Conservation (phyloP, 2,888 invertebrate genomes). For the Cepaea hortensis region DNA sequence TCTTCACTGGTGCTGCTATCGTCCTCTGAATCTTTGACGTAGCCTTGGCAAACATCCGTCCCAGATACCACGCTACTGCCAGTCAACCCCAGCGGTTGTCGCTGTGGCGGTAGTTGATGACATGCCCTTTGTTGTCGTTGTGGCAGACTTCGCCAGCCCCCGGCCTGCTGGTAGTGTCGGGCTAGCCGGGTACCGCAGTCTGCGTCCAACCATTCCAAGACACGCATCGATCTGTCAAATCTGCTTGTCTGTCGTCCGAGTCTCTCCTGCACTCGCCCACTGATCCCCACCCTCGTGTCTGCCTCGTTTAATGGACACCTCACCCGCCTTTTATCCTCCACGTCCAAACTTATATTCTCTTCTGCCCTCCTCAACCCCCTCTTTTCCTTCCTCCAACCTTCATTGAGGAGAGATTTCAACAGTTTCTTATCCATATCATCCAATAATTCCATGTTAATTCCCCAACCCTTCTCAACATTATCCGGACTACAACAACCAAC, state of each 20-base stretch:
- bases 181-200: constrained; percentile 45
- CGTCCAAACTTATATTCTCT: constrained; percentile 24
- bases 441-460: constrained; percentile 3
- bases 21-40: constrained; percentile 42
- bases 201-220: constrained; percentile 48
- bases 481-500: not conserved
- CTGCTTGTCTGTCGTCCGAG: constrained; percentile 18
- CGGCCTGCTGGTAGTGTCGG: constrained; percentile 44
- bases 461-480: constrained; percentile 9
- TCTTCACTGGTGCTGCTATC: constrained; percentile 38
- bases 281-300: constrained; percentile 27
- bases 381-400: constrained; percentile 28
- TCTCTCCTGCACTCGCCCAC: constrained; percentile 23
- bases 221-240: constrained; percentile 47
- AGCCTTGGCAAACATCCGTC: constrained; percentile 12
- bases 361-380: constrained; percentile 2
- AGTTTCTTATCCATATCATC: constrained; percentile 42
- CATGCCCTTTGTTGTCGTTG: constrained; percentile 7
- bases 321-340: constrained; percentile 22
- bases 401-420: constrained; percentile 37
- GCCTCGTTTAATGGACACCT: constrained; percentile 28
- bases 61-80: not conserved
- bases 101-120: not conserved
- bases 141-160: constrained; percentile 41
- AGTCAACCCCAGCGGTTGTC: constrained; percentile 32